Base-by-base conservation (phyloP, 2,888 invertebrate genomes). In the Troides helena region DNA sequence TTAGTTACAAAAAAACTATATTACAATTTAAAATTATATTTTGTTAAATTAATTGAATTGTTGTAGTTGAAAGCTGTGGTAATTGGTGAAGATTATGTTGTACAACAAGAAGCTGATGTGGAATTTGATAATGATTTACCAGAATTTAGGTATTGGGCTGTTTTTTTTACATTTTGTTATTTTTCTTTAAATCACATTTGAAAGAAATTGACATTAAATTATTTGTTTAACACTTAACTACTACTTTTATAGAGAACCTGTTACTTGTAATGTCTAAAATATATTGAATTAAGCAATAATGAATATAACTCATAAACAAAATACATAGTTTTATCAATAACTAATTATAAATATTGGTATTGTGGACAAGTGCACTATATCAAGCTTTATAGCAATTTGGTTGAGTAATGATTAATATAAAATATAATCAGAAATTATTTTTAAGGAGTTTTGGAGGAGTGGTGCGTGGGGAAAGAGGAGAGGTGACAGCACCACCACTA, bases 41-140 rank as follows among this genome's bases (percentile, higher is more conserved):
- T 53, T 18, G 18, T n/a, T 18, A 53, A 53, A 53, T 53, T n/a
- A 53, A n/a, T 53, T 53, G n/a, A 53, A 53, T 7, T n/a, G 65
- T 59, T 70, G 12, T 18, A 99, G 99, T 92, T 99, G 68, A 99
- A 99, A 94, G 98, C 97, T 18, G 94, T 97, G 36, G 96, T 98
- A 12, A 94, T 98, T 14, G 94, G 96, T 83, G 95, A 96, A 73
- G 91, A 95, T 61, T 94, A 97, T 79, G 90, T 95, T 77, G 94
- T 97, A 21, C 88, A 97, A 14, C 95, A 96, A 79, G 96, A 97
- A 80, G 96, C 96, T 18, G 94, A 95, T 73, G 98, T 99, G 0
- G 96, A 97, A 76, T 99, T 98, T 90, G 98, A 99, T 88, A 95
- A 94, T 73, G 98, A 98, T 83, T 92, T 99, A 30, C 98, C 98